A percentile compares a stretch with the other conserved stretches of the same genome.
These are phyloP conservation scores for Onchidella celtica DNA, from an alignment of 2,888 invertebrate genomes.

Conservation along the genomic window DNA sequence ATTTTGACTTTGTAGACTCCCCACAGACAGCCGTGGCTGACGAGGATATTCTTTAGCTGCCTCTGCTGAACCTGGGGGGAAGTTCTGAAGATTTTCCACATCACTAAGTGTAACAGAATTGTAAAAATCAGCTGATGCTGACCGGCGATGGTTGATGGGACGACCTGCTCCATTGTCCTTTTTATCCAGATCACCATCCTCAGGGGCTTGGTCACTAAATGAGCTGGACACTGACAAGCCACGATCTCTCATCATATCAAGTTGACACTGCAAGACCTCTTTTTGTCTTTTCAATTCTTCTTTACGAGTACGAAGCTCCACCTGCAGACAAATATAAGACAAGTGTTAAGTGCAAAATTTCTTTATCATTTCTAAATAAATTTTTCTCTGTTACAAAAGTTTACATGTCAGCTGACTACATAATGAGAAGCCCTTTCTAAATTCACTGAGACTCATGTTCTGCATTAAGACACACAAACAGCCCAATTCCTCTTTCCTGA, in stretches of 20 bases:
- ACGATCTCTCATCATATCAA: constrained; percentile 72
- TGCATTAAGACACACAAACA: too few species aligned
- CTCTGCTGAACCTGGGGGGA: neutral
- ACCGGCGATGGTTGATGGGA: constrained; percentile 62
- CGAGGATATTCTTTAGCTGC: constrained; percentile 49
- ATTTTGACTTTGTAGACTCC: constrained; percentile 47
- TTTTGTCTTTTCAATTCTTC: constrained; percentile 93
- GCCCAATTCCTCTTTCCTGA: too few species aligned
- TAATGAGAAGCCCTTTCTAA: too few species aligned
- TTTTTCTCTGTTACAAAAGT: neutral
- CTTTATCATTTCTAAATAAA: neutral
- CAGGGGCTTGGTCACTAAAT: constrained; percentile 10
- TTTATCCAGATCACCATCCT: constrained; percentile 45
- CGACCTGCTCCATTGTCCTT: constrained; percentile 15
- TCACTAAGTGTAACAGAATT: constrained; percentile 53
- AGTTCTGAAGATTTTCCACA: constrained; percentile 27
- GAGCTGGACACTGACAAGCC: constrained; percentile 46
- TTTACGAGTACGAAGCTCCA: constrained; percentile 92
- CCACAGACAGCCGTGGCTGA: constrained; percentile 52
- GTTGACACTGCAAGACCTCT: constrained; percentile 89
- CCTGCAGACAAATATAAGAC: constrained; percentile 49
- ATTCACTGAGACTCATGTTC: too few species aligned
- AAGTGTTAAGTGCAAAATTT: neutral
- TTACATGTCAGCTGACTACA: neutral
- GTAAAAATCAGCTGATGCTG: constrained; percentile 72